Evolutionary conservation across 2,888 invertebrate species (phyloP), one percentile per base, ranked within the genome.

Genomic region (Protophormia terraenovae): DNA sequence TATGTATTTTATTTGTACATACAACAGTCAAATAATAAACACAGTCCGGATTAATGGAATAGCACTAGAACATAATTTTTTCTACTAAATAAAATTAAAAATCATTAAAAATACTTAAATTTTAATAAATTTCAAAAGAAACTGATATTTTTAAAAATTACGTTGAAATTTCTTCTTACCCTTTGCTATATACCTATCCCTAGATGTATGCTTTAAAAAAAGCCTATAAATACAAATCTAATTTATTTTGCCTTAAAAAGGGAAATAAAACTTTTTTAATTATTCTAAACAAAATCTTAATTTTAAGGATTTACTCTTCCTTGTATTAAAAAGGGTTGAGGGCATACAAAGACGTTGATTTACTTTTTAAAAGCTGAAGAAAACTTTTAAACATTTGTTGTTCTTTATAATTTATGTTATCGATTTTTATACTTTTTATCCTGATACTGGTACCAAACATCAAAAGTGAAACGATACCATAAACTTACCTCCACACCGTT

Each of bases 341-440:
- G 6, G 12, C 5, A 4, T 14, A 27, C n/a, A 55, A 55, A 41
- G n/a, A 27, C 38, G 47, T 35, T 50, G 22, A 71, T 78, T 78
- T 62, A 62, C 62, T 27, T 62, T 27, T 2, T 16, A 58, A 41
- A 35, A n/a, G 7, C 14, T 24, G 16, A 55, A 7, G 19, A 22
- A 45, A 79, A 29, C 29, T 66, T 73, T 67, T 60, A 24, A 80
- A 58, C 7, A 66, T 66, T 58, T 73, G 32, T 58, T 67, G 7
- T 24, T 35, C 35, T 45, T 80, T 35, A 16, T 12, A 60, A 67
- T 58, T 35, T 60, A 38, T 66, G 27, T 27, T 71, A 77, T 83
- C 12, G 72, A 77, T 77, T 76, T 83, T 58, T 35, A 60, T 60
- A 73, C 27, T 19, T 7, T 6, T 8, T 8, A 2, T 4, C n/a